A percentile compares a stretch with the other conserved stretches of the same genome.
phyloP scores from a whole-genome alignment of 2,888 invertebrate genomes.

The Mesorhabditis sp. region DNA sequence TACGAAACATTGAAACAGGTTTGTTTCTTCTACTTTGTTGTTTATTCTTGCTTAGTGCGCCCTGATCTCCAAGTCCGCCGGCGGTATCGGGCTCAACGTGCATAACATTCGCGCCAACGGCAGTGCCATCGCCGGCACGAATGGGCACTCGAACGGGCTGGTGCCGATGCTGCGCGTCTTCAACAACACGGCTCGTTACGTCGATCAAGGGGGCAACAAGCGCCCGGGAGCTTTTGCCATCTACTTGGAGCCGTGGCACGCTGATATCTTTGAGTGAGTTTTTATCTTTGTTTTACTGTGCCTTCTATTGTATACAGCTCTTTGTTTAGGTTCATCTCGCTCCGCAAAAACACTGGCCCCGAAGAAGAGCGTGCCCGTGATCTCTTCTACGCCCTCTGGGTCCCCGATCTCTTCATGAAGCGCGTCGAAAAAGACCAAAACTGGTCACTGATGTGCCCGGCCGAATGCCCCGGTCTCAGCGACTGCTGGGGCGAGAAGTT shows the following conservation, averaged over 20 bases:
- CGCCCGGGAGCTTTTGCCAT: slow-evolving; percentile 95
- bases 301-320: no score
- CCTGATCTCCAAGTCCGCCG: slow-evolving; percentile 90
- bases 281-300: not conserved
- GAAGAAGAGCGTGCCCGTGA: slow-evolving; percentile 91
- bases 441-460: slow-evolving; percentile 97
- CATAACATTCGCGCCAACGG: slow-evolving; percentile 91
- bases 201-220: slow-evolving; percentile 96
- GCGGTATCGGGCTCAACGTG: slow-evolving; percentile 92
- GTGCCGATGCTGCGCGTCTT: slow-evolving; percentile 92
- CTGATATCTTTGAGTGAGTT: slow-evolving; percentile 77
- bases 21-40: slow-evolving; percentile 1
- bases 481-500: slow-evolving; percentile 95
- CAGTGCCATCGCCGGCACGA: slow-evolving; percentile 85
- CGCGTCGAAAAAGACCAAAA: slow-evolving; percentile 66
- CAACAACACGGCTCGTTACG: slow-evolving; percentile 91
- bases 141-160: slow-evolving; percentile 88
- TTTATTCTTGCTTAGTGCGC: slow-evolving; percentile 69
- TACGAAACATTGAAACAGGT: slow-evolving; percentile 49
- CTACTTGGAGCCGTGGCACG: slow-evolving; percentile 98
- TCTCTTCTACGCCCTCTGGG: slow-evolving; percentile 90
- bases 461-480: slow-evolving; percentile 80
- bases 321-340: slow-evolving; percentile 71
- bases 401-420: slow-evolving; percentile 96
- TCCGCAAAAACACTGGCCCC: slow-evolving; percentile 83